phyloP scores from a whole-genome alignment of 2,113 vertebrate genomes.

The human region GRCh38 chr7:141316501-141317000 shows the following conservation, averaged over 20 bases:
- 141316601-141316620: neutral
- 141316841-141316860: neutral
- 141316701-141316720: neutral
- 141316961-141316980: neutral
- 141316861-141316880: neutral
- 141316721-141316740: neutral
- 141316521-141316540: neutral
- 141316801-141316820: neutral
- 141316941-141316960: rapidly evolving
- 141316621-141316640: neutral
- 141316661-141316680: neutral
- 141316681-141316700: neutral
- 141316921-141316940: rapidly evolving
- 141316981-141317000: neutral
- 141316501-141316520: neutral
- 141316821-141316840: neutral
- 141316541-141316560: neutral
- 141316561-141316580: neutral
- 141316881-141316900: too few relatives aligned
- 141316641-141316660: neutral
- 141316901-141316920: neutral
- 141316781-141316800: neutral
- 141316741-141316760: neutral
- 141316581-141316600: neutral
- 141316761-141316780: neutral